These are phyloP conservation scores for Chelidonichthys spinosus DNA, from an alignment of 2,797 vertebrate species.

Conservation along the genomic window DNA sequence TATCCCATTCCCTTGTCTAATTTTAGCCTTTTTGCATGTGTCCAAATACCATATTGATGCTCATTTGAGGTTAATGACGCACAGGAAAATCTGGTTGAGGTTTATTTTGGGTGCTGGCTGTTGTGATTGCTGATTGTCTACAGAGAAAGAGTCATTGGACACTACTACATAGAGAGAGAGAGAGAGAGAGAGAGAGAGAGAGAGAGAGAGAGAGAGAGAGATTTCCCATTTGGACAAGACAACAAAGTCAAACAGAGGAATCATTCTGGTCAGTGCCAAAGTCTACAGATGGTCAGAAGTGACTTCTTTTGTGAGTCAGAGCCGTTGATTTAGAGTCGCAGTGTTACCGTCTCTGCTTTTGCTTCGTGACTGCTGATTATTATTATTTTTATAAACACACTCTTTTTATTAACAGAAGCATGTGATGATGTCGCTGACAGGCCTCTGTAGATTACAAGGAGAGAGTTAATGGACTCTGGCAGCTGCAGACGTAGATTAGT, in stretches of 20 bases:
- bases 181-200: slow-evolving; percentile 6
- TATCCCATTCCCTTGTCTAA: slow-evolving; percentile 12
- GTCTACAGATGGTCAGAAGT: slow-evolving; percentile 57
- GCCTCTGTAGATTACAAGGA: slow-evolving; percentile 6
- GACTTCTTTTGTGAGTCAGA: slow-evolving; percentile 23
- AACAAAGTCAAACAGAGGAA: slow-evolving; percentile 47
- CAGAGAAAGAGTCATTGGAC: slow-evolving; percentile 39
- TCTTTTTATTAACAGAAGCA: background rate
- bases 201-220: slow-evolving; percentile 22
- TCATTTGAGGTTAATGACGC: slow-evolving; percentile 61
- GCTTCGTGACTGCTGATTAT: slow-evolving; percentile 11
- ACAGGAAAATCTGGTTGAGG: slow-evolving; percentile 37
- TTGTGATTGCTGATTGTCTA: slow-evolving; percentile 4
- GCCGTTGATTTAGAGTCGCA: slow-evolving; percentile 31
- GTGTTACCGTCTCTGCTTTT: slow-evolving; percentile 11
- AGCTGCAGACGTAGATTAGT: slow-evolving; percentile 22
- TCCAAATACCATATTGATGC: slow-evolving; percentile 39
- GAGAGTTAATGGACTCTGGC: slow-evolving; percentile 3
- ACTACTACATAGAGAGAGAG: slow-evolving; percentile 26
- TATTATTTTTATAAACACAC: slow-evolving; percentile 23
- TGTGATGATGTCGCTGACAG: slow-evolving; percentile 18
- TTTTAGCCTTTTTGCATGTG: slow-evolving; percentile 35
- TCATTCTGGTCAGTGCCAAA: slow-evolving; percentile 43
- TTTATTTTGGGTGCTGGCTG: slow-evolving; percentile 58
- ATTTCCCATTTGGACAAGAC: slow-evolving; percentile 33